These are phyloP conservation scores for Pristionchus japonicus DNA, from an alignment of 2,888 invertebrate genomes.

Conservation along the genomic window DNA sequence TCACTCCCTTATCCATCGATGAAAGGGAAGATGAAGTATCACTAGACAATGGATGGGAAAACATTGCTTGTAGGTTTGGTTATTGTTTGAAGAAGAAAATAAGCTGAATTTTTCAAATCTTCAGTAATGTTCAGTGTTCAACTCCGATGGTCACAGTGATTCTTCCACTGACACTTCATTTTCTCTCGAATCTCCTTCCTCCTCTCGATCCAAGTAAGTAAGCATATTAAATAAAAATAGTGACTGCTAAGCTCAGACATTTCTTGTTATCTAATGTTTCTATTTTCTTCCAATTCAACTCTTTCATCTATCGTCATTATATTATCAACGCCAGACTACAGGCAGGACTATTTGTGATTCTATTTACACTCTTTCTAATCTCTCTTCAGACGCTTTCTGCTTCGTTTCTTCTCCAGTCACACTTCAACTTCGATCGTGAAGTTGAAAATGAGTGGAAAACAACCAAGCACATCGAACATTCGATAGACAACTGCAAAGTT, in stretches of 20 bases:
- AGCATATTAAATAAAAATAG: not conserved
- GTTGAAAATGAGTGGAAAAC: not conserved
- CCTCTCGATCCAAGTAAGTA: not conserved
- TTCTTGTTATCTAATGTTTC: not conserved
- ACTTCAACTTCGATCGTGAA: not conserved
- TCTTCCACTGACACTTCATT: not conserved
- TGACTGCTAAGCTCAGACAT: not conserved
- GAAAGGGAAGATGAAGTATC: too few relatives aligned
- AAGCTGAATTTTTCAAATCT: not conserved
- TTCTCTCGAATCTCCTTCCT: not conserved
- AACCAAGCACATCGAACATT: not conserved
- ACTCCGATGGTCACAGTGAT: not conserved
- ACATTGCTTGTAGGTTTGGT: too few relatives aligned
- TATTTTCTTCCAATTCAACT: conserved; percentile 5
- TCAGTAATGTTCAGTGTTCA: not conserved
- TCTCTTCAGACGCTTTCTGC: not conserved
- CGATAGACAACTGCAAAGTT: not conserved
- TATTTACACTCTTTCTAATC: not conserved
- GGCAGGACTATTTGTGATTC: not conserved
- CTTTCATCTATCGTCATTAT: not conserved
- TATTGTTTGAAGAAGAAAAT: too few relatives aligned
- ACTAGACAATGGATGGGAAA: too few relatives aligned
- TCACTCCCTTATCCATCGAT: too few relatives aligned
- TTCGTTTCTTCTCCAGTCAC: not conserved
- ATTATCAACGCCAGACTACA: conserved; percentile 25